Evolutionary conservation across 1,140 invertebrate species (phyloP), one percentile per base, ranked within the genome.

Genomic region (Sminthurinus signatus): DNA sequence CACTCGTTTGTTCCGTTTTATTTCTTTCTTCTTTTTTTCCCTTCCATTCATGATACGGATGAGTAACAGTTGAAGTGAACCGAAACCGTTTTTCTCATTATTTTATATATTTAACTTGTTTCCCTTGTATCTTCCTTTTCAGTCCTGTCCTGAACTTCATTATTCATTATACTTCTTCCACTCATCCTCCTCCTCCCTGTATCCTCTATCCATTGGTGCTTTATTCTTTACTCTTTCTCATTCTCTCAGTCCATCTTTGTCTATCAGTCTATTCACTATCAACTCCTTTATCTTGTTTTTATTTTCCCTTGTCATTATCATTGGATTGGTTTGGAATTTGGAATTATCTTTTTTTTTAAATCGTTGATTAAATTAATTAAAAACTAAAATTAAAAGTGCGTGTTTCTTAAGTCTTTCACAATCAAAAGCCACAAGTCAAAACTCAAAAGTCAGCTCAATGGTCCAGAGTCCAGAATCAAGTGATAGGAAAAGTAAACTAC

Each of bases 11-110:
- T 42, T n/a, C n/a, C 39, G n/a, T 42, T 42, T 10, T 42, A 42
- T 10, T n/a, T 12, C n/a, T 42, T n/a, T 12, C 39, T 10, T 42
- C 39, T 42, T 10, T 42, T 42, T 39, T 39, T 17, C 8, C 17
- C 8, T 39, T 39, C 17, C 36, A 39, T 39, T 39, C 8, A 14
- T 48, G 46, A 48, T 19, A 48, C 46, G 46, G 46, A 48, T 19
- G 46, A 48, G 10, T 48, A 48, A 48, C 46, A 10, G 46, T 48
- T 48, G 10, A 48, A 48, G 21, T 48, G 46, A 48, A 48, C 46
- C 46, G 46, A 48, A 23, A 48, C 46, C 15, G 46, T 23, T 39
- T 8, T 8, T 39, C 17, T 8, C 36, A 17, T 39, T 48, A 10
- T 5, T 19, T 23, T 19, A 8, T 23, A 10, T 10, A 10, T 15